Base-by-base conservation (phyloP, 2,113 vertebrate genomes). In the Telmatochromis sp. region DNA sequence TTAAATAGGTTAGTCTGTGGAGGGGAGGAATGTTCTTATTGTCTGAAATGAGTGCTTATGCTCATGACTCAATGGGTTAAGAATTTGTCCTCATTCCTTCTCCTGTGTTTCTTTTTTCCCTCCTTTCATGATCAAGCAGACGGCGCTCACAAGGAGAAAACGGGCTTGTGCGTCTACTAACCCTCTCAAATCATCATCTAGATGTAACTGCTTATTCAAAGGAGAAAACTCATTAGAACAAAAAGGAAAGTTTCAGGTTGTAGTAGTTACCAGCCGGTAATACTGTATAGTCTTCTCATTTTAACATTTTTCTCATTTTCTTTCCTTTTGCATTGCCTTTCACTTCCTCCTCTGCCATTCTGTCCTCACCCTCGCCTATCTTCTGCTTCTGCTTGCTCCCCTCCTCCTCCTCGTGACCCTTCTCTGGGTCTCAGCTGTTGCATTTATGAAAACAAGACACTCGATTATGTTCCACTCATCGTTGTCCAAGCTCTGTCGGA, bases 361-460 rank as follows among this genome's bases (percentile, higher is more conserved):
- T 51, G n/a, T 35, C 21, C 21, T 55, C 49, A 58, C 7, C 17
- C 28, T 53, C 7, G 21, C 33, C 19, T 15, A 7, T 75, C 45
- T 54, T 31, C 42, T 28, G 2, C 80, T 80, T 12, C 12, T 55
- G 65, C 47, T 33, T 53, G 21, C 2, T 28, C 54, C 28, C 57
- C 9, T 51, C 37, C 31, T 40, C 81, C 49, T 6, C 23, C 75
- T 31, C 21, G 5, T 55, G 17, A 11, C 37, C 17, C n/a, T 49
- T 33, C 10, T 47, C 63, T 78, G 87, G 91, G 94, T 78, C 94
- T 86, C 95, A 96, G 95, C 93, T 96, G 95, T 90, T 95, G 91
- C 68, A 21, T 94, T 92, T 93, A 90, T 92, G 91, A 94, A 95
- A 96, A 95, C 94, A 95, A 91, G 91, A 87, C 89, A 94, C 93